phyloP scores from a whole-genome alignment of 2,797 vertebrate genomes.

The Hydrolagus colliei region DNA sequence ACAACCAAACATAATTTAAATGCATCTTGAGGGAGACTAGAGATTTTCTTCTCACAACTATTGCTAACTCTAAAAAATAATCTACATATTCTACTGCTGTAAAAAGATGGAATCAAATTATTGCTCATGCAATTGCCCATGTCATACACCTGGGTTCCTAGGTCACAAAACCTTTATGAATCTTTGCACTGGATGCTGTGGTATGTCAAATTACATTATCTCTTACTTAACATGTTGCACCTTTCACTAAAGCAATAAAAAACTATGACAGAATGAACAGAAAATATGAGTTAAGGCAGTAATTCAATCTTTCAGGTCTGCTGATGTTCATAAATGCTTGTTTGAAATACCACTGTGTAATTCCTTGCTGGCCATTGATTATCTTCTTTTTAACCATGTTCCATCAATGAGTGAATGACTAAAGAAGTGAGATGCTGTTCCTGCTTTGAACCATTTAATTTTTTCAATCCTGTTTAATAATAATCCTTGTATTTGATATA shows the following conservation, averaged over 20 bases:
- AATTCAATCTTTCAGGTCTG: not conserved
- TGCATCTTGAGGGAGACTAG: too few species aligned
- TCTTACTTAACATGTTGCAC: not conserved
- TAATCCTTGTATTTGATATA: too few species aligned
- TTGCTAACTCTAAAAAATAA: not conserved
- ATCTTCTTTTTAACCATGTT: not conserved
- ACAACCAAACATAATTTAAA: too few species aligned
- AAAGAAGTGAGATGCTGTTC: not conserved
- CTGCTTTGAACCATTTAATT: not conserved
- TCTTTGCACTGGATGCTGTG: not conserved
- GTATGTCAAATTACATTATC: too few species aligned
- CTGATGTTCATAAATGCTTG: not conserved
- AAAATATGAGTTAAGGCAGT: not conserved
- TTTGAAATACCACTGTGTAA: not conserved
- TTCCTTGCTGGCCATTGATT: conserved; percentile 13
- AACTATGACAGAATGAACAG: not conserved
- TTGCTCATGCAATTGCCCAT: not conserved
- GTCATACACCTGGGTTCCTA: not conserved
- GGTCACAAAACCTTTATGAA: not conserved
- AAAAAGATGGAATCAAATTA: not conserved
- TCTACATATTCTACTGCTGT: not conserved
- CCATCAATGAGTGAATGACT: not conserved
- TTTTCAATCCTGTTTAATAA: not conserved
- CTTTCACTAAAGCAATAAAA: not conserved
- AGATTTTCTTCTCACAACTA: not conserved